Evolutionary conservation across 2,888 invertebrate genomes (phyloP).

Genomic region (Rhagium mordax): DNA sequence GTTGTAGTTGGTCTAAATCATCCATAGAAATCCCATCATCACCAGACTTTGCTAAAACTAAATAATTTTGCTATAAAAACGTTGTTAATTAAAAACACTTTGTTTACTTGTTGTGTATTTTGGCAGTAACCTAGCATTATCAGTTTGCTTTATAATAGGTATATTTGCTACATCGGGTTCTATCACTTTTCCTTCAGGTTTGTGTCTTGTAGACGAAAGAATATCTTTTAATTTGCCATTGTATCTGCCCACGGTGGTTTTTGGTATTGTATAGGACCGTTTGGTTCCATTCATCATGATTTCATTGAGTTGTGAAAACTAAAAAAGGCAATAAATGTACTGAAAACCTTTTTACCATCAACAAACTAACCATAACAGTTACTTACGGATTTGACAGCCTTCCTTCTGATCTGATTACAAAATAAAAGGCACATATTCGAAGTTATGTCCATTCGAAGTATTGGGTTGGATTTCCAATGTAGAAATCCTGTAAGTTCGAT

Average conservation of each 20-base stretch:
- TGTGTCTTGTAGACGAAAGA: conserved; percentile 45
- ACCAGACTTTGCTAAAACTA: conserved; percentile 77
- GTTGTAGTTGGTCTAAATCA: conserved; percentile 89
- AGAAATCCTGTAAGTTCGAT: no score
- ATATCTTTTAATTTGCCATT: conserved; percentile 56
- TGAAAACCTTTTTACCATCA: background rate
- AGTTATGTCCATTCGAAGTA: background rate
- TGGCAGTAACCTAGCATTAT: conserved; percentile 79
- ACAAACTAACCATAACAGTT: background rate
- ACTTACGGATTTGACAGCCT: background rate
- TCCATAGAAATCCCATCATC: conserved; percentile 89
- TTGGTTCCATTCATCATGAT: conserved; percentile 42
- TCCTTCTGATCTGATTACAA: background rate
- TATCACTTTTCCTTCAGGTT: conserved; percentile 44
- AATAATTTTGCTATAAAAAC: conserved; percentile 14
- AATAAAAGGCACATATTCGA: background rate
- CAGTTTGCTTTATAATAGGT: conserved; percentile 81
- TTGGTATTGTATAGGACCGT: conserved; percentile 39
- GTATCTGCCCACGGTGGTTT: conserved; percentile 48
- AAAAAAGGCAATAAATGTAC: background rate
- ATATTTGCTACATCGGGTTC: conserved; percentile 54
- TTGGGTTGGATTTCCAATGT: background rate
- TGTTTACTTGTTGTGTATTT: conserved; percentile 74
- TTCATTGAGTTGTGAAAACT: background rate
- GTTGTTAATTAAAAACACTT: background rate